Evolutionary conservation across 2,888 invertebrate species (phyloP).

Genomic region (Amblyteles armatorius): DNA sequence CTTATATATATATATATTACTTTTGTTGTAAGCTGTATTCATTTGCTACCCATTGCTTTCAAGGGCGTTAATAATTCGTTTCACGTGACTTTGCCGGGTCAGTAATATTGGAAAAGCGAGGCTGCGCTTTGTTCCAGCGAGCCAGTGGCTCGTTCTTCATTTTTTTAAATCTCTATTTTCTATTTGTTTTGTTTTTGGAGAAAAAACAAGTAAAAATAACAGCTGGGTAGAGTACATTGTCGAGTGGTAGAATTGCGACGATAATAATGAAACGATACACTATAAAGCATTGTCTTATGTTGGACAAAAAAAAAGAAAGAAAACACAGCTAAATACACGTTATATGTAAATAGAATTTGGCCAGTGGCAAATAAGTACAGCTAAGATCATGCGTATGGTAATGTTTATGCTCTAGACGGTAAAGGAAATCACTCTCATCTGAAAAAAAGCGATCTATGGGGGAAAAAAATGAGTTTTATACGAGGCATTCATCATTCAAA

Average conservation of each 20-base stretch:
- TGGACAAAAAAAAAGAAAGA: background rate
- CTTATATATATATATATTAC: constrained; percentile 11
- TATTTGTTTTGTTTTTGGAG: background rate
- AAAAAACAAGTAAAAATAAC: constrained; percentile 8
- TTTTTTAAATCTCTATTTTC: background rate
- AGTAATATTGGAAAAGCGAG: constrained; percentile 39
- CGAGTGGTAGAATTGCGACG: constrained; percentile 42
- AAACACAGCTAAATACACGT: constrained; percentile 2
- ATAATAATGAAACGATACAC: constrained; percentile 58
- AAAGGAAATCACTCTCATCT: constrained; percentile 51
- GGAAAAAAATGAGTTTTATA: constrained; percentile 61
- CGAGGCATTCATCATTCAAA: constrained; percentile 60
- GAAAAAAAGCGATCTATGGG: constrained; percentile 19
- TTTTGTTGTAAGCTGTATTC: constrained; percentile 70
- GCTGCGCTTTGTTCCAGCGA: constrained; percentile 42
- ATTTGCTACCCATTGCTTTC: constrained; percentile 70
- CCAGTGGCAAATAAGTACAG: constrained; percentile 66
- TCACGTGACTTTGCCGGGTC: constrained; percentile 28
- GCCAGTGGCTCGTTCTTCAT: background rate
- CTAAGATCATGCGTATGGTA: constrained; percentile 46
- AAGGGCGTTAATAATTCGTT: constrained; percentile 11
- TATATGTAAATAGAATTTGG: constrained; percentile 56
- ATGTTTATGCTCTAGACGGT: constrained; percentile 51
- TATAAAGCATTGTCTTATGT: constrained; percentile 39
- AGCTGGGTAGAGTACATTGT: constrained; percentile 22